Conservation (phyloP, 2,888 invertebrate genomes). For the Luperina testacea region DNA sequence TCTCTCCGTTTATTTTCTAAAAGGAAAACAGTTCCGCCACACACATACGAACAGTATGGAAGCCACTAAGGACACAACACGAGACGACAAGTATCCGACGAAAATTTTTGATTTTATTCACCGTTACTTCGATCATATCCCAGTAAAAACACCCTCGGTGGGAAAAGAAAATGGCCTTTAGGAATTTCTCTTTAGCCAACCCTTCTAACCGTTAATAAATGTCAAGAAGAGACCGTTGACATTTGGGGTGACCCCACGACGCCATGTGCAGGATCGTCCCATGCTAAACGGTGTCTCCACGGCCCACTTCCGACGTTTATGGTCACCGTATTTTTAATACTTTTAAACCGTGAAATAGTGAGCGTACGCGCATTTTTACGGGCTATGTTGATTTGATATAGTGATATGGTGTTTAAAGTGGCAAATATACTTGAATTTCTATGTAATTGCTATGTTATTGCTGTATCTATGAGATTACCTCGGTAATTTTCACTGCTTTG, state of each 20-base stretch:
- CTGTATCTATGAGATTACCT: conserved; percentile 24
- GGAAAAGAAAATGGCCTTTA: conserved; percentile 76
- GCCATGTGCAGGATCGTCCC: conserved; percentile 70
- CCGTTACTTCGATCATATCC: conserved; percentile 62
- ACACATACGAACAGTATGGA: not conserved
- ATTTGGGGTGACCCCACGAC: conserved; percentile 72
- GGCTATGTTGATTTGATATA: conserved; percentile 45
- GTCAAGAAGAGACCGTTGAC: conserved; percentile 81
- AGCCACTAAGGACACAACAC: not conserved
- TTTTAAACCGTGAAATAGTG: conserved; percentile 53
- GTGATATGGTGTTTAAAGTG: conserved; percentile 32
- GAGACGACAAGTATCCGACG: conserved; percentile 36
- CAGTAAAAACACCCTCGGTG: conserved; percentile 72
- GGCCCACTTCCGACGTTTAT: conserved; percentile 73
- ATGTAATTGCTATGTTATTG: conserved; percentile 41
- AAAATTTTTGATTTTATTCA: conserved; percentile 65
- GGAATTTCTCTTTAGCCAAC: conserved; percentile 80
- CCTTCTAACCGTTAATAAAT: conserved; percentile 87
- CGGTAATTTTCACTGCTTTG: conserved; percentile 6
- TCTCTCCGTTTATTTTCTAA: not conserved
- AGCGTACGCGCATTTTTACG: conserved; percentile 34
- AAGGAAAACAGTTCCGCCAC: not conserved
- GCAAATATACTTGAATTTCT: conserved; percentile 46
- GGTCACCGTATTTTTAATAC: conserved; percentile 66
- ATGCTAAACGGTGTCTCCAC: conserved; percentile 70